Percentiles rank a stretch among this genome's conserved stretches.
Evolutionary conservation across 1,140 invertebrate species (phyloP).

Genomic region (Aphelenchoides fujianensis): DNA sequence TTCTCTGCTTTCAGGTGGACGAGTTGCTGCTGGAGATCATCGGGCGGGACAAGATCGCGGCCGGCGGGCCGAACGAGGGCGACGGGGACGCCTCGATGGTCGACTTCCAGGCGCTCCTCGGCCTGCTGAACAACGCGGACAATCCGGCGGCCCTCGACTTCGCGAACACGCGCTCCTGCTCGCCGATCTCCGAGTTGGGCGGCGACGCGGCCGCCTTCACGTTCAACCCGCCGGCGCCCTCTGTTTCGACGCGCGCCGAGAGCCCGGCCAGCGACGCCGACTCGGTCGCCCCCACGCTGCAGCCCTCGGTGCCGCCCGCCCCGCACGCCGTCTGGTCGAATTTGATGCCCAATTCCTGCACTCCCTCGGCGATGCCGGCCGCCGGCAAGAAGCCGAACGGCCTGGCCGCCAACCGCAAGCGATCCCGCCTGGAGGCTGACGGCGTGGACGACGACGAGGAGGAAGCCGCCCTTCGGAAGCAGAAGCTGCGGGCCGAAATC

Average conservation of each 20-base stretch:
- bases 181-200: not conserved
- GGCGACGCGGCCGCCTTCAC: not conserved
- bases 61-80: not conserved
- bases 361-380: too few species aligned
- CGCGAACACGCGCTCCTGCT: not conserved
- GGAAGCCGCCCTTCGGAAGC: not conserved
- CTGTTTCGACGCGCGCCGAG: not conserved
- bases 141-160: not conserved
- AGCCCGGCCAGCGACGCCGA: constrained; percentile 3
- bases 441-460: too few species aligned
- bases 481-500: constrained; percentile 5
- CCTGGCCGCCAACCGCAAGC: too few species aligned
- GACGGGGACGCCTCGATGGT: not conserved
- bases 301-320: too few species aligned
- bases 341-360: too few species aligned
- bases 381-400: too few species aligned
- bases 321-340: too few species aligned
- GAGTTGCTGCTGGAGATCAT: constrained; percentile 1
- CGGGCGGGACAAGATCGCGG: not conserved
- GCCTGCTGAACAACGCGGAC: not conserved
- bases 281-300: too few species aligned
- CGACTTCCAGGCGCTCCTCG: not conserved
- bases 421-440: too few species aligned
- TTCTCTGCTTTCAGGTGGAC: constrained; percentile 1
- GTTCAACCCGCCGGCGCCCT: not conserved